These are phyloP conservation scores for Antennarius maculatus DNA, from an alignment of 2,797 vertebrate genomes.

Conservation along the genomic window DNA sequence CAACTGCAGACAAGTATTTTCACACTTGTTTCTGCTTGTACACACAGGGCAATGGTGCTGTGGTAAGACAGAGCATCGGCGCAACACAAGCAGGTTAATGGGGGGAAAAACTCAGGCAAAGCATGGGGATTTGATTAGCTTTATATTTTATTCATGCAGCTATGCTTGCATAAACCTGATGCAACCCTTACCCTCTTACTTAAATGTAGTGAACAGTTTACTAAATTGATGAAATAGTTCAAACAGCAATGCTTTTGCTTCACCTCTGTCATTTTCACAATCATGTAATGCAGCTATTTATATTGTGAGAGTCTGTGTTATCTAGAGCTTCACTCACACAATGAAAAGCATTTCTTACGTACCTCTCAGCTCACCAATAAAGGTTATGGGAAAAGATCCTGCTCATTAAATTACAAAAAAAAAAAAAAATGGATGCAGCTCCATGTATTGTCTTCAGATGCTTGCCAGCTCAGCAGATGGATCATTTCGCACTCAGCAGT, in stretches of 20 bases:
- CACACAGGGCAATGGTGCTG: not conserved
- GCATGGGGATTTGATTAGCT: no score
- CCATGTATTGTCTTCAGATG: conserved; percentile 25
- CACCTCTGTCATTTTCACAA: not conserved
- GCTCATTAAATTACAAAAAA: conserved; percentile 15
- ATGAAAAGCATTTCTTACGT: not conserved
- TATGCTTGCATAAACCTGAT: no score
- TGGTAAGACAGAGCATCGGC: not conserved
- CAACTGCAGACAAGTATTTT: not conserved
- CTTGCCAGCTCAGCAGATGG: conserved; percentile 44
- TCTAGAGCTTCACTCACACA: not conserved
- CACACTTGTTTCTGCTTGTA: not conserved
- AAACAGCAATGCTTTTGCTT: not conserved
- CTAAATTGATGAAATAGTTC: not conserved
- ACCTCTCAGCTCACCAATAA: not conserved
- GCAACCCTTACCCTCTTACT: no score
- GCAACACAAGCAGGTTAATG: not conserved
- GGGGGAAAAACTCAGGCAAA: not conserved
- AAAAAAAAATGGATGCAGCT: conserved; percentile 5
- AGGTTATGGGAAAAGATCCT: not conserved
- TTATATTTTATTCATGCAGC: no score
- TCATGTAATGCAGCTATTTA: not conserved
- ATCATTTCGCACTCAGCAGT: conserved; percentile 28
- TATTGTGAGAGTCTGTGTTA: not conserved
- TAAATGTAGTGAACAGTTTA: not conserved